These are phyloP conservation scores for Enteromius radiatus DNA, from an alignment of 2,797 vertebrate genomes.

Conservation along the genomic window DNA sequence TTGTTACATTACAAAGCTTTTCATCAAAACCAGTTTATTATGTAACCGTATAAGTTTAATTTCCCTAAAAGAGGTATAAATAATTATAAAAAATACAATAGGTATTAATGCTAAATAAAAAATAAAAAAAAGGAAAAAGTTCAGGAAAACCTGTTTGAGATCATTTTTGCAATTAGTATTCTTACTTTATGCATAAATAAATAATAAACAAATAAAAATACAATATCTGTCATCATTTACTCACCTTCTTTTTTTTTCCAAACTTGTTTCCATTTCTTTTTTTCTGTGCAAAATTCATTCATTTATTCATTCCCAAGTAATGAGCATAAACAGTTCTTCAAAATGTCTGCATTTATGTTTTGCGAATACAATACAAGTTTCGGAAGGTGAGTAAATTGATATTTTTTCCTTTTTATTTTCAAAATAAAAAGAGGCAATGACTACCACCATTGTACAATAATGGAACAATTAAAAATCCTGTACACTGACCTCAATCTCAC, in stretches of 20 bases:
- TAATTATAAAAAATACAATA: not conserved
- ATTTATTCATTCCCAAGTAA: not conserved
- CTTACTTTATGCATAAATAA: not conserved
- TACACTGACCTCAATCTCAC: not conserved
- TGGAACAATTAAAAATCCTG: not conserved
- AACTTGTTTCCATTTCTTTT: not conserved
- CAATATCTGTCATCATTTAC: not conserved
- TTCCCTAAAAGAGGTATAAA: not conserved
- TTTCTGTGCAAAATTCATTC: not conserved
- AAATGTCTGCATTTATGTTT: not conserved
- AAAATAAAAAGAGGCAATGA: not conserved
- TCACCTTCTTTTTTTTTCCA: not conserved
- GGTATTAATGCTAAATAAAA: no score
- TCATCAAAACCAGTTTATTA: not conserved
- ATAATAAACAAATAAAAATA: no score
- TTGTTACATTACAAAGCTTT: not conserved
- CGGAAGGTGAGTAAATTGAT: not conserved
- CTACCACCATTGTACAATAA: accelerated
- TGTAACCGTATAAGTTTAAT: not conserved
- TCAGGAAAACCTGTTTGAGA: not conserved
- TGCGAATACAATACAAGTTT: not conserved
- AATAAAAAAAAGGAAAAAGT: not conserved
- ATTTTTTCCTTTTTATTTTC: no score
- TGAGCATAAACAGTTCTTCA: not conserved
- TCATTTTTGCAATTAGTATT: not conserved